A percentile compares a stretch with the other conserved stretches of the same genome.
Evolutionary conservation across 2,113 vertebrate genomes (phyloP).

Genomic region (Melanocharis versteri): DNA sequence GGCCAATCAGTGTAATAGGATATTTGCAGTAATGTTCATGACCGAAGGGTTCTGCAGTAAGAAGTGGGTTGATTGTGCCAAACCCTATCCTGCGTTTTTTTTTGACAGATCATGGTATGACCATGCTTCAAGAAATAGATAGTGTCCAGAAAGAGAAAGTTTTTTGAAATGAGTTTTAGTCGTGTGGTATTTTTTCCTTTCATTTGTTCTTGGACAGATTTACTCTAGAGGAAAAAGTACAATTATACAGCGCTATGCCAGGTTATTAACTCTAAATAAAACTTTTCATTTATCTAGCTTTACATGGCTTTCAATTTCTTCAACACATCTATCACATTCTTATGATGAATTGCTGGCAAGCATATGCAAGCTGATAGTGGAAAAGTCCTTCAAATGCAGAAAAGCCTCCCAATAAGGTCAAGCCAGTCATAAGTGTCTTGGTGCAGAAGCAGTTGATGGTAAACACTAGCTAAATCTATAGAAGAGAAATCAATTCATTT

Average conservation of each 20-base stretch:
- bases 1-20: slow-evolving; percentile 4
- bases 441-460: background rate
- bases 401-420: background rate
- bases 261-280: slow-evolving; percentile 45
- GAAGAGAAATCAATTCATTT: slow-evolving; percentile 38
- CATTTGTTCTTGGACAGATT: slow-evolving; percentile 3
- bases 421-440: background rate
- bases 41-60: background rate
- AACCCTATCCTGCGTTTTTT: background rate
- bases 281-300: slow-evolving; percentile 32
- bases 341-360: slow-evolving; percentile 28
- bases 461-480: slow-evolving; percentile 30
- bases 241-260: background rate
- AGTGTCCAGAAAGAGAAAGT: background rate
- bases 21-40: background rate
- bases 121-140: background rate
- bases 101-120: slow-evolving; percentile 16
- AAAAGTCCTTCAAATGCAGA: slow-evolving; percentile 39
- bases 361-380: background rate
- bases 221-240: slow-evolving; percentile 12
- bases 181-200: background rate
- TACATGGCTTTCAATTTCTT: slow-evolving; percentile 25
- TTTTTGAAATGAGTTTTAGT: background rate
- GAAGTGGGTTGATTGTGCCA: slow-evolving; percentile 14
- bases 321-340: slow-evolving; percentile 22